phyloP scores from a whole-genome alignment of 2,888 invertebrate genomes.

The Fragum fragum region DNA sequence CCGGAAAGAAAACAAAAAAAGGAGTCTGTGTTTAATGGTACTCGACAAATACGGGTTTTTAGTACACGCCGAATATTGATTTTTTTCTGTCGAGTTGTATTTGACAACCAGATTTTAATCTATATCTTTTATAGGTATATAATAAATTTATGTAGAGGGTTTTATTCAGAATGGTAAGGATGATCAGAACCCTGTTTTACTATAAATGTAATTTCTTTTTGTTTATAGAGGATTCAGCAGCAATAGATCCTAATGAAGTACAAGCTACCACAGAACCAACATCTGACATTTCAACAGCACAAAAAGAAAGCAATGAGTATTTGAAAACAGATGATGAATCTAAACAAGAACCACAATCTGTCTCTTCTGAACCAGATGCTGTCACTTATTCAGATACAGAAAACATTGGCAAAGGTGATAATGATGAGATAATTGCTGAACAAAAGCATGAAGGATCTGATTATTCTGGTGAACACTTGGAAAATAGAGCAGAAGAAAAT shows the following conservation, averaged over 20 bases:
- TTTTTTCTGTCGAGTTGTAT: too few relatives aligned
- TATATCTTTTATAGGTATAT: too few relatives aligned
- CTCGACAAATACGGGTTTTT: too few relatives aligned
- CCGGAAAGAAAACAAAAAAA: too few relatives aligned
- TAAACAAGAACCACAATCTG: neutral
- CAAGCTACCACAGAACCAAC: neutral
- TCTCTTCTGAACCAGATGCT: conserved; percentile 2
- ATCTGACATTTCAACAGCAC: neutral
- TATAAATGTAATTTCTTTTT: too few relatives aligned
- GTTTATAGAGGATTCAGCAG: neutral
- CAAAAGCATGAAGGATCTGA: neutral
- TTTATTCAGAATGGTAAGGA: too few relatives aligned
- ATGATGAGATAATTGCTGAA: neutral
- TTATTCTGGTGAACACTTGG: neutral
- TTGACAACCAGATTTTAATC: too few relatives aligned
- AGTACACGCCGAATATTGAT: too few relatives aligned
- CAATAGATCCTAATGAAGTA: neutral
- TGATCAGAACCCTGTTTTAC: too few relatives aligned
- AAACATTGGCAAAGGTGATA: neutral
- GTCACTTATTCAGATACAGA: conserved; percentile 26
- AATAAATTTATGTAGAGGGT: too few relatives aligned
- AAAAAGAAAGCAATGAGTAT: neutral
- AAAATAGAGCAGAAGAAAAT: neutral
- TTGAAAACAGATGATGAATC: neutral
- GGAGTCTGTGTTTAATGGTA: too few relatives aligned